Evolutionary conservation across 2,888 invertebrate genomes (phyloP).

Genomic region (Antheraea yamamai): DNA sequence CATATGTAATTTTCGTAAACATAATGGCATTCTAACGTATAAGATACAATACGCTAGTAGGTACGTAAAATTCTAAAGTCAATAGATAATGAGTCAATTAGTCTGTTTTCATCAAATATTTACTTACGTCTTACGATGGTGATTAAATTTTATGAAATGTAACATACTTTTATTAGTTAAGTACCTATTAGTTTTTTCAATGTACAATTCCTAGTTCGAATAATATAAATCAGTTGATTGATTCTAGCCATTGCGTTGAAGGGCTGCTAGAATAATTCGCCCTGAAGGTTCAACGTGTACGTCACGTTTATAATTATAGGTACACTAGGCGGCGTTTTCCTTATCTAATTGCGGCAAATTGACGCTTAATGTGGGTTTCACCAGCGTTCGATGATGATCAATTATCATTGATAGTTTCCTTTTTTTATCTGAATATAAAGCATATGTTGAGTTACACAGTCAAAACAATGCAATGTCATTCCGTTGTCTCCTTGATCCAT

Average conservation of each 20-base stretch:
- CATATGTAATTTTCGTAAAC: slow-evolving; percentile 9
- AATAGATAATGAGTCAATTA: not conserved
- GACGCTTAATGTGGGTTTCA: not conserved
- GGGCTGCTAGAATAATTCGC: not conserved
- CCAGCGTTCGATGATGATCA: not conserved
- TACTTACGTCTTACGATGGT: not conserved
- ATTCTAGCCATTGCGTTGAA: not conserved
- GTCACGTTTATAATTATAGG: not conserved
- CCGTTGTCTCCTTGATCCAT: not conserved
- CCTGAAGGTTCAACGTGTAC: not conserved
- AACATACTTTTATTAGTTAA: not conserved
- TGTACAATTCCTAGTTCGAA: too few relatives aligned
- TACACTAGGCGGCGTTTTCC: not conserved
- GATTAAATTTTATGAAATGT: not conserved
- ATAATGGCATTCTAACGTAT: not conserved
- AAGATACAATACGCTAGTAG: not conserved
- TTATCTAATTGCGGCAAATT: not conserved
- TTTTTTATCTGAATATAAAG: not conserved
- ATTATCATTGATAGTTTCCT: not conserved
- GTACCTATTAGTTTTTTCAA: too few relatives aligned
- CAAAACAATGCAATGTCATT: not conserved
- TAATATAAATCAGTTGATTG: too few relatives aligned
- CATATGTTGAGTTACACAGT: not conserved
- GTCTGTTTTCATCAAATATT: not conserved
- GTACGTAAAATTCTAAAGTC: not conserved